These are phyloP conservation scores for Drosophila barbarae DNA, from an alignment of 2,888 invertebrate species.

Conservation along the genomic window DNA sequence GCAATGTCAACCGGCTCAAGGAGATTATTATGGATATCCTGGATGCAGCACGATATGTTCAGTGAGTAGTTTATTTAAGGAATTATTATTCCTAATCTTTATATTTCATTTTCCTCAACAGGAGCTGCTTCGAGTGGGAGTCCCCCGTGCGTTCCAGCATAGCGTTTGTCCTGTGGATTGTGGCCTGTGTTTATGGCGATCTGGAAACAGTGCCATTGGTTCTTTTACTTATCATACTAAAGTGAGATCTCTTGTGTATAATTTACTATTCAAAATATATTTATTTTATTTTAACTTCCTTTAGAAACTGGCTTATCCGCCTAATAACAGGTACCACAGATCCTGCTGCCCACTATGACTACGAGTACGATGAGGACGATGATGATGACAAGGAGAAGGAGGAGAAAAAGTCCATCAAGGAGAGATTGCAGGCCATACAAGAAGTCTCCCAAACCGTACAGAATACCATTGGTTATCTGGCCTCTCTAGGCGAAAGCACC, in stretches of 20 bases:
- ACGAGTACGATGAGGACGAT: slow-evolving; percentile 88
- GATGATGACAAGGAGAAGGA: slow-evolving; percentile 96
- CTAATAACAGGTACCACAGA: slow-evolving; percentile 77
- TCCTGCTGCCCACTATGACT: slow-evolving; percentile 80
- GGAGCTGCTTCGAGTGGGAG: slow-evolving; percentile 99
- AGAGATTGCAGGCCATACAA: slow-evolving; percentile 95
- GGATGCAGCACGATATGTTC: slow-evolving; percentile 93
- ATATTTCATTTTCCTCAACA: slow-evolving; percentile 78
- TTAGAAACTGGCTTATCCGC: slow-evolving; percentile 79
- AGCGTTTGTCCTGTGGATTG: slow-evolving; percentile 91
- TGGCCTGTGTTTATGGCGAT: slow-evolving; percentile 95
- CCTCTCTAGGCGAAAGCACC: slow-evolving; percentile 94
- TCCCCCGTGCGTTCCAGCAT: slow-evolving; percentile 90
- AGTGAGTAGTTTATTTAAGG: slow-evolving; percentile 82
- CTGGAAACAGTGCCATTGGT: slow-evolving; percentile 96
- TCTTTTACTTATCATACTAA: slow-evolving; percentile 88
- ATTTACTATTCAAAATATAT: too few species aligned
- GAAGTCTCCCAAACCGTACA: slow-evolving; percentile 98
- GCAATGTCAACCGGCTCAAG: slow-evolving; percentile 95
- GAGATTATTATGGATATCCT: slow-evolving; percentile 93
- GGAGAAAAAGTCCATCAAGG: slow-evolving; percentile 96
- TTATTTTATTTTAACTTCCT: background rate
- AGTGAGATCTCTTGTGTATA: slow-evolving; percentile 77
- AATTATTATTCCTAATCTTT: background rate
- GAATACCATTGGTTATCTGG: slow-evolving; percentile 95